Base-by-base conservation (phyloP, 2,888 invertebrate genomes). In the Drosophila tanythrix region DNA sequence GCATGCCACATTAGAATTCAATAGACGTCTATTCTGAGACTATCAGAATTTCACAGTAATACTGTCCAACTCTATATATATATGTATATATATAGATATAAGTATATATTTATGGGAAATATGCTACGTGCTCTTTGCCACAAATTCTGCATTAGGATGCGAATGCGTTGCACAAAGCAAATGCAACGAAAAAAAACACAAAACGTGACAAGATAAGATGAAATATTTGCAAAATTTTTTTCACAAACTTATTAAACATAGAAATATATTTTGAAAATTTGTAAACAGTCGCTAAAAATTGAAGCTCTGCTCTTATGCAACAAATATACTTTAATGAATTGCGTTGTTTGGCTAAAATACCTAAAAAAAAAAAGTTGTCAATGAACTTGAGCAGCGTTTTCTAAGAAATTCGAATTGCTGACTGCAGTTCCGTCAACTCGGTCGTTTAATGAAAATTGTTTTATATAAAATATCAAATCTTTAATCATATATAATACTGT, bases 1-100 rank as follows among this genome's bases (percentile, higher is more conserved):
- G 82, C 67, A 63, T 35, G n/a, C 53, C 46, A 43, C 67, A 87
- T 88, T 87, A 87, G 87, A 89, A 89, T 89, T 74, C 86, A 84
- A 75, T 84, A 76, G 83, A 75, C 73, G 77, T 62, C 56, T n/a
- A 18, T 46, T 61, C 58, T n/a, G 29, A 75, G 63, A 66, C 81
- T 67, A 59, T 57, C 59, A 61, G 61, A 55, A 48, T 53, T 59
- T 40, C 11, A 57, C 43, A 31, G 3, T 29, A 29, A 1, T 40
- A 36, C 36, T 55, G 18, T 25, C 25, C 18, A 5, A 36, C 21
- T 35, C 18, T 25, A 51, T 27, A 51, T 5, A 36, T 4, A 50
- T 15, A 15, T 53, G 15, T 61, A 35, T 5, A 36, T 25, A 38
- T 3, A 18, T 57, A 27, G 6, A 25, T 52, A 29, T 25, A 33